These are phyloP conservation scores for Recurvirostra avosetta DNA, from an alignment of 2,113 vertebrate species.

Conservation along the genomic window DNA sequence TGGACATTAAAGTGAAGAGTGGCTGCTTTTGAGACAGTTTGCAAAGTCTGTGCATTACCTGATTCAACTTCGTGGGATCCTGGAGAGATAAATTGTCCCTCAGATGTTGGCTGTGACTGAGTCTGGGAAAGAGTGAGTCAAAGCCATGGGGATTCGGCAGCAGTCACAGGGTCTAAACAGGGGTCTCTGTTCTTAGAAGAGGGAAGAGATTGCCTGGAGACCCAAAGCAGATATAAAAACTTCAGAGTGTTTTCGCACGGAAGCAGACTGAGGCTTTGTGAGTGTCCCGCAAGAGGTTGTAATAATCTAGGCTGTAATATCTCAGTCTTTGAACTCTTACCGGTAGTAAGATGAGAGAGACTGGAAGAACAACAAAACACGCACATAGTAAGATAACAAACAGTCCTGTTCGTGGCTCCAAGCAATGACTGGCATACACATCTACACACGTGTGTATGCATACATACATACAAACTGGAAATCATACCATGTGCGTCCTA, in stretches of 20 bases:
- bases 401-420: not conserved
- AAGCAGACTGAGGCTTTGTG: not conserved
- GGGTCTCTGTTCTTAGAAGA: not conserved
- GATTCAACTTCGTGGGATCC: not conserved
- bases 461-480: not conserved
- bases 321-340: not conserved
- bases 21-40: not conserved
- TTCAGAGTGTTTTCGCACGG: not conserved
- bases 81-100: not conserved
- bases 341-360: not conserved
- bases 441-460: not conserved
- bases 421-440: not conserved
- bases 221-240: not conserved
- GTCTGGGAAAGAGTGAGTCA: not conserved
- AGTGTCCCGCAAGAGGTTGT: not conserved
- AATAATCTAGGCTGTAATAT: not conserved
- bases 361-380: not conserved
- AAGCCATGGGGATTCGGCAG: not conserved
- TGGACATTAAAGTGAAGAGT: not conserved
- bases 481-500: rapidly evolving
- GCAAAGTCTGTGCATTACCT: not conserved
- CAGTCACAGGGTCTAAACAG: not conserved
- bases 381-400: not conserved
- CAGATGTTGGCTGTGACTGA: not conserved
- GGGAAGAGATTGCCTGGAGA: not conserved